Conservation (phyloP, 2,113 vertebrate species). For the Scomber scombrus region DNA sequence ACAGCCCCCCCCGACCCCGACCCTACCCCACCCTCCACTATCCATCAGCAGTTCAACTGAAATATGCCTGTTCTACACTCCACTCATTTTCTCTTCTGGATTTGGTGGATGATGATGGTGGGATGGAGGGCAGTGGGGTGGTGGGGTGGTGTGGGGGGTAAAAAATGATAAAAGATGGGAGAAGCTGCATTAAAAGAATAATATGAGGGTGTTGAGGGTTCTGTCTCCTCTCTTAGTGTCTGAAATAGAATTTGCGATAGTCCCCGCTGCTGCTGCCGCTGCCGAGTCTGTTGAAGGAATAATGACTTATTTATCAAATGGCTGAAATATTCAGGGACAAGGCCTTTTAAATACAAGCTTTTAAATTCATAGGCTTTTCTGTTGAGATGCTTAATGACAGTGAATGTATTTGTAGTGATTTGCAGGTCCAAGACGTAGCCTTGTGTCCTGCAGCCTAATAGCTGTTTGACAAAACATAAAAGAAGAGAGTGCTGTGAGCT, state of each 20-base stretch:
- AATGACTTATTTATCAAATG: slow-evolving; percentile 79
- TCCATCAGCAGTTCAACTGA: slow-evolving; percentile 47
- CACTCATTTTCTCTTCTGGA: slow-evolving; percentile 60
- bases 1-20: neutral
- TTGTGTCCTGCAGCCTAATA: slow-evolving; percentile 41
- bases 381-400: slow-evolving; percentile 70
- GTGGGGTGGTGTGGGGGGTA: too few species aligned
- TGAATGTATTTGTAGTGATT: slow-evolving; percentile 61
- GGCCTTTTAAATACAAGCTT: slow-evolving; percentile 60
- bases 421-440: slow-evolving; percentile 35
- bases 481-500: neutral
- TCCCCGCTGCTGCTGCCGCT: slow-evolving; percentile 26
- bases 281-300: slow-evolving; percentile 59
- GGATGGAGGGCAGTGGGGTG: slow-evolving; percentile 39
- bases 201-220: slow-evolving; percentile 61
- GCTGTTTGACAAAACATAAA: slow-evolving; percentile 44
- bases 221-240: slow-evolving; percentile 32
- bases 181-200: slow-evolving; percentile 64
- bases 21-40: neutral
- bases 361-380: slow-evolving; percentile 67
- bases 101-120: slow-evolving; percentile 58
- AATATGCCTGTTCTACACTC: slow-evolving; percentile 53
- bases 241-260: slow-evolving; percentile 73
- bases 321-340: slow-evolving; percentile 74
- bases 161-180: slow-evolving; percentile 49